Base-by-base conservation (phyloP, 2,113 vertebrate species). In the Tenrec ecaudatus region DNA sequence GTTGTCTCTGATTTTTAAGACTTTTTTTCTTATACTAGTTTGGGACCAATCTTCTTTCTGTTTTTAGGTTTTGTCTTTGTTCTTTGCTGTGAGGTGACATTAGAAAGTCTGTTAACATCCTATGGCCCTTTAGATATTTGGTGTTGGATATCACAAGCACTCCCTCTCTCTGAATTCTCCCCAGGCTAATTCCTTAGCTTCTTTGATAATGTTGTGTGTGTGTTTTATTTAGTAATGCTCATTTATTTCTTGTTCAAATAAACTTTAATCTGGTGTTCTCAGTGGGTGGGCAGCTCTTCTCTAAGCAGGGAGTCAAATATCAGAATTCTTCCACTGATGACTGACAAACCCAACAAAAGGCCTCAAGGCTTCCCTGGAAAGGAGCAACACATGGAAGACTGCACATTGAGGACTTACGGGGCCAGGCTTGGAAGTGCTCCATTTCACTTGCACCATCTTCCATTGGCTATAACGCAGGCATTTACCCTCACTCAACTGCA, bases 211-310 rank as follows among this genome's bases (percentile, higher is more conserved):
- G 47, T 62, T 92, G 62, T 14, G 12, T 14, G 12, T 29, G 25
- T 57, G 66, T 80, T 47, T 29, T 81, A 38, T 14, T 36, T 43
- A 66, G 36, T 82, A 43, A 79, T 57, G 64, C 3, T 43, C 80
- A 20, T 53, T 86, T 89, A 36, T 38, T 84, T 91, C 29, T 86
- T 27, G 2, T 7, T 36, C n/a, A 33, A 20, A 47, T 27, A 8
- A 78, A 29, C 23, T 75, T 92, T 64, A 84, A 73, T 73, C 86
- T 33, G 22, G 38, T 86, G 62, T 47, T 79, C 84, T 82, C 84
- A 43, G 88, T 78, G 29, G 40, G 4, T 17, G 4, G 10, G 81
- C 47, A 29, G 9, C n/a, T 53, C 3, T 8, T 83, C 57, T 68
- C 57, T 27, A 69, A 76, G 16, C 33, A 76, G 4, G 88, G 36